Evolutionary conservation across 2,888 invertebrate genomes (phyloP).

Genomic region (Melieria omissa): DNA sequence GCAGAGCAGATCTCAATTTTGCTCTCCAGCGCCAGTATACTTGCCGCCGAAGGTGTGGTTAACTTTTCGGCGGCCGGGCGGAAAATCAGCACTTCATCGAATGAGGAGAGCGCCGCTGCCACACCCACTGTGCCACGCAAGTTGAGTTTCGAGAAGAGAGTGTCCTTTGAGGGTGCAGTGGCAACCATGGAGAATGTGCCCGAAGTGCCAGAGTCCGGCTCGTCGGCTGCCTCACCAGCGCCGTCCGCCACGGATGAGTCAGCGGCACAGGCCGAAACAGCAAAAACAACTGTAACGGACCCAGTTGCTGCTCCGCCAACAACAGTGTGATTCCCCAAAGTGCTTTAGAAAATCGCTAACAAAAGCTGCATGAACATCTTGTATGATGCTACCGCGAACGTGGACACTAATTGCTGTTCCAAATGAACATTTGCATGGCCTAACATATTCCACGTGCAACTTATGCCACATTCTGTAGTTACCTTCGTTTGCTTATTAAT

Average conservation of each 20-base stretch:
- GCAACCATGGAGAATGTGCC: slow-evolving; percentile 45
- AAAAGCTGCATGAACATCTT: too few species aligned
- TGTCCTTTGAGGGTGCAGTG: slow-evolving; percentile 48
- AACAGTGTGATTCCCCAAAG: too few species aligned
- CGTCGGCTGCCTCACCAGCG: slow-evolving; percentile 38
- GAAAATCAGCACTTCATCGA: slow-evolving; percentile 58
- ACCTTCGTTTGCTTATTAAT: too few species aligned
- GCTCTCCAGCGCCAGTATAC: slow-evolving; percentile 82
- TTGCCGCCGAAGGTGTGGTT: slow-evolving; percentile 66
- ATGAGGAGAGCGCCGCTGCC: slow-evolving; percentile 42
- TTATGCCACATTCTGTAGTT: too few species aligned
- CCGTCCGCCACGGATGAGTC: slow-evolving; percentile 9
- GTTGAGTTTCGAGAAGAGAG: slow-evolving; percentile 48
- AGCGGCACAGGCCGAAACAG: too few species aligned
- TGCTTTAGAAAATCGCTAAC: too few species aligned
- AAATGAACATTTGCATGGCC: too few species aligned
- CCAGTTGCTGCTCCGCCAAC: too few species aligned
- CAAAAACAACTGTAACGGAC: too few species aligned
- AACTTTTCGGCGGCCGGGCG: slow-evolving; percentile 58
- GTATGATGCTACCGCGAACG: too few species aligned
- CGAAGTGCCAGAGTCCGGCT: slow-evolving; percentile 44
- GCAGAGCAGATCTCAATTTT: slow-evolving; percentile 93
- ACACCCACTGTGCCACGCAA: slow-evolving; percentile 35
- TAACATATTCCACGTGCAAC: too few species aligned
- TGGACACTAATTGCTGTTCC: too few species aligned